A percentile compares a stretch with the other conserved stretches of the same genome.
phyloP scores from a whole-genome alignment of 2,888 invertebrate genomes.

The Caenorhabditis angaria region DNA sequence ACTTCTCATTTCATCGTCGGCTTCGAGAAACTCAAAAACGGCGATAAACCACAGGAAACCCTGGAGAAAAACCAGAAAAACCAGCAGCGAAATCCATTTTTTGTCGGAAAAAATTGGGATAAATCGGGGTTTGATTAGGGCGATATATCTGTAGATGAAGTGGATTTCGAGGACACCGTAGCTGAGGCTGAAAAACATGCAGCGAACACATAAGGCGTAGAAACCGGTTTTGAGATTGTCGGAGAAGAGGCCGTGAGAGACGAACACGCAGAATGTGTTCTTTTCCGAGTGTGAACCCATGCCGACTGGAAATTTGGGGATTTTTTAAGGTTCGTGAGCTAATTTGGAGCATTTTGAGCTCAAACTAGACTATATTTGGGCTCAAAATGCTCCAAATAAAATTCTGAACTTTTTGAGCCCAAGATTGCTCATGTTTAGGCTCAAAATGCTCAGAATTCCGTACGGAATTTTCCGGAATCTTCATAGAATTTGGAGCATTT shows the following conservation, averaged over 20 bases:
- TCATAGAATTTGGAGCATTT: too few relatives aligned
- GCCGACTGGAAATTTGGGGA: too few relatives aligned
- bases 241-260: conserved; percentile 34
- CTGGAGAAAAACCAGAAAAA: conserved; percentile 17
- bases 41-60: conserved; percentile 32
- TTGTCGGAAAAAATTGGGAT: conserved; percentile 20
- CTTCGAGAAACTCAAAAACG: conserved; percentile 23
- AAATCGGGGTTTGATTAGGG: conserved; percentile 31
- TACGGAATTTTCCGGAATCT: too few relatives aligned
- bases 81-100: conserved; percentile 21
- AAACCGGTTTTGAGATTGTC: conserved; percentile 28
- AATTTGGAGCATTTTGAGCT: too few relatives aligned
- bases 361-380: too few relatives aligned
- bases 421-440: too few relatives aligned
- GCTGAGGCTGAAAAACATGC: conserved; percentile 38
- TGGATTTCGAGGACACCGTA: conserved; percentile 46
- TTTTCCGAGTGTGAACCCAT: conserved; percentile 37
- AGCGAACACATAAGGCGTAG: conserved; percentile 30
- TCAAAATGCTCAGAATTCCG: too few relatives aligned
- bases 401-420: too few relatives aligned
- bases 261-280: conserved; percentile 32
- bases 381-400: too few relatives aligned
- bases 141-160: conserved; percentile 42
- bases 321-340: too few relatives aligned
- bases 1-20: conserved; percentile 34